Base-by-base conservation (phyloP, 2,797 vertebrate genomes). In the Gymnothorax javanicus region DNA sequence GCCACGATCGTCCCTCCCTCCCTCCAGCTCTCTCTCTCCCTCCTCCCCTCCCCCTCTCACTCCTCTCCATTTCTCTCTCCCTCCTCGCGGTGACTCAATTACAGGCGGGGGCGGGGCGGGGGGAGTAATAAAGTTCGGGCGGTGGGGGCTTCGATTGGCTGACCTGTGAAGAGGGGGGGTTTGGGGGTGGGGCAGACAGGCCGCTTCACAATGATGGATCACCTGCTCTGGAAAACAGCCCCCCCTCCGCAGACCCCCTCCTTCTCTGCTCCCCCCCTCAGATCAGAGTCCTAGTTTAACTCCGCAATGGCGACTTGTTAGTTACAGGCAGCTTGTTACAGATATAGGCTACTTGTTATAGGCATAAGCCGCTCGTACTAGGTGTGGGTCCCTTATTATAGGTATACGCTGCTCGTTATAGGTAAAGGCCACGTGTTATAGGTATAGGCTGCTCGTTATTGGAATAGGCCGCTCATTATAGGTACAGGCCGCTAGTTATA, bases 81-180 rank as follows among this genome's bases (percentile, higher is more conserved):
- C 54, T 93, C 92, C 92, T 93, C 87, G 84, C 93, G 93, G 95
- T 94, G 95, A 95, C 96, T 96, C 96, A 95, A 95, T 96, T 95
- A 95, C 94, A 94, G 94, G 95, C 95, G 96, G 94, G 95, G 95
- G 95, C 96, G 96, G 97, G 98, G 96, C 97, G 95, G 95, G 95
- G 96, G 96, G 97, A 98, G 96, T 97, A 97, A 97, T 97, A 97
- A 92, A 97, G 96, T 96, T 96, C 95, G 96, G 95, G 96, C 95
- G 96, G 96, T 95, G 94, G 96, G 93, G 90, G 87, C 92, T 97
- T 98, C 96, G 96, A 97, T 97, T 93, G 96, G 90, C 92, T 97
- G 97, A 98, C 97, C 97, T 97, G 96, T 94, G 96, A 97, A 96
- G 96, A 43, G 95, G 92, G 91, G 95, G 88, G 93, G 92, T 95